Percentiles rank a stretch among this genome's conserved stretches.
Conservation (phyloP, 2,888 invertebrate genomes). For the Sarcophaga caerulescens region DNA sequence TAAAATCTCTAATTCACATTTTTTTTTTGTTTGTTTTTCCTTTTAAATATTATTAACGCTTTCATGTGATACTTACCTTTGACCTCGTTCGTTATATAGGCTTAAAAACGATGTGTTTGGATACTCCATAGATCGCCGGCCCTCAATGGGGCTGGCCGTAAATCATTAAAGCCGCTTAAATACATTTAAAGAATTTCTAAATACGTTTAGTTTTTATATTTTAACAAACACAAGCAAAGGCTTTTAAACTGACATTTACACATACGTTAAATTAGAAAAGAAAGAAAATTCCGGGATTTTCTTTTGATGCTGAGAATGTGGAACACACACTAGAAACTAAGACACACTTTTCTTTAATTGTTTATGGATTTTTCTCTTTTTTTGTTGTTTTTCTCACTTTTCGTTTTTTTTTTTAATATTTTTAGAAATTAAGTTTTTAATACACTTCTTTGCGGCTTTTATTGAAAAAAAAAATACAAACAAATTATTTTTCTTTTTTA, state of each 20-base stretch:
- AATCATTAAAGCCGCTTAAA: constrained; percentile 78
- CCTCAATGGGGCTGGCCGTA: constrained; percentile 81
- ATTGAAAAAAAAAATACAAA: background rate
- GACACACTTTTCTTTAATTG: background rate
- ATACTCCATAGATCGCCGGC: constrained; percentile 82
- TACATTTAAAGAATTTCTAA: constrained; percentile 79
- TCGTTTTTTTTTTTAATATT: constrained; percentile 14
- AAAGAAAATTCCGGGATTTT: constrained; percentile 1
- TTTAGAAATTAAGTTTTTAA: background rate
- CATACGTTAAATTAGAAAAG: background rate
- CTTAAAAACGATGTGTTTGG: constrained; percentile 79
- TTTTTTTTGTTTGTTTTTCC: background rate
- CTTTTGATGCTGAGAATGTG: background rate
- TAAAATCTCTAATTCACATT: too few relatives aligned
- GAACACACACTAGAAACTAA: constrained; percentile 3
- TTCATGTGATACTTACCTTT: constrained; percentile 27
- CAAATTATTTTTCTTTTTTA: background rate
- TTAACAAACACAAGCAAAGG: constrained; percentile 64
- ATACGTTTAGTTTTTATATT: constrained; percentile 10
- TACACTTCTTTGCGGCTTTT: constrained; percentile 3
- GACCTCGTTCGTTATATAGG: constrained; percentile 44
- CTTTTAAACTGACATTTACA: background rate
- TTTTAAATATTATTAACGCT: background rate
- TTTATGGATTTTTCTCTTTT: background rate
- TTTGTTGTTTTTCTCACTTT: constrained; percentile 24